Base-by-base conservation (phyloP, 2,888 invertebrate species). In the Chelonus formosanus region DNA sequence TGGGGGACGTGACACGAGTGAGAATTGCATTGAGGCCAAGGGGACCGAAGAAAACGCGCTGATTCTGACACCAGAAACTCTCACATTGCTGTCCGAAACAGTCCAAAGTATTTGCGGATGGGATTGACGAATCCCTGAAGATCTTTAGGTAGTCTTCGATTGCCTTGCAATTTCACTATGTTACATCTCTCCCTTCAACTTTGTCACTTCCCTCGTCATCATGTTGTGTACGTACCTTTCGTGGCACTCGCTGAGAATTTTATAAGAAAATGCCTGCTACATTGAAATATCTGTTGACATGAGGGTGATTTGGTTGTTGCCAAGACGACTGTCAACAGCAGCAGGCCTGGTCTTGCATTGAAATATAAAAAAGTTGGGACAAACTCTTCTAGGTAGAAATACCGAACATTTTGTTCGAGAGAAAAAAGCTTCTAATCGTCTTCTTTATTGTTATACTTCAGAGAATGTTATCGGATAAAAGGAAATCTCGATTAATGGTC, bases 401-500 rank as follows among this genome's bases (percentile, higher is more conserved):
- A 40, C 6, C 40, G 6, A 40, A 40, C 34, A 8, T 20, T 52
- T 52, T 10, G 20, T 52, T 52, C 6, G 52, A 3, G 10, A 6
- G 5, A 52, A 20, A 6, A 40, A 40, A 5, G 6, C 40, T 40
- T 40, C 6, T 40, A 40, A 40, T 40, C 40, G 40, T 40, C 6
- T 40, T 40, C 40, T 40, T 40, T 40, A 40, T 4, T 40, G 40
- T 4, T 5, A 6, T 48, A 5, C 10, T 48, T n/a, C 20, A 10
- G 48, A 48, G 20, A 48, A 48, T 48, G n/a, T 59, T 54, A 64
- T 66, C 66, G 59, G 59, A 48, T 65, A 43, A 53, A 67, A 57
- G 57, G 53, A 65, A 56, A 67, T 67, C 60, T 68, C 69, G 71
- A 69, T 71, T 69, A 71, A 69, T 71, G 63, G 66, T 62, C 62